Evolutionary conservation across 2,888 invertebrate genomes (phyloP).

Genomic region (Tachina lurida): DNA sequence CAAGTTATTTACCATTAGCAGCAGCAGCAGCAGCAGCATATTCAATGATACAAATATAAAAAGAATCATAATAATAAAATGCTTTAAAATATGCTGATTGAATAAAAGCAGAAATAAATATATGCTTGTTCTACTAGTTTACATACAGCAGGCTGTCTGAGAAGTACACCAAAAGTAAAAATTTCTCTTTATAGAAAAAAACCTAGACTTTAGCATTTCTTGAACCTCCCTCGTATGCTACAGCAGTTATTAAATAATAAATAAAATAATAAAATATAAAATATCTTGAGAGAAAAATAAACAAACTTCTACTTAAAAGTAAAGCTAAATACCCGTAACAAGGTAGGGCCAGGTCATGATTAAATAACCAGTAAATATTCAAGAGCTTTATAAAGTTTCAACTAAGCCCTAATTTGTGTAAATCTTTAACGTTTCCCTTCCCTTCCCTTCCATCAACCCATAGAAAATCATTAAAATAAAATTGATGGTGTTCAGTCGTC

Average conservation of each 20-base stretch:
- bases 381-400: neutral
- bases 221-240: neutral
- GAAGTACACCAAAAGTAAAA: neutral
- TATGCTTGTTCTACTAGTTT: neutral
- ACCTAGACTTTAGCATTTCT: neutral
- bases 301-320: neutral
- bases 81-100: constrained; percentile 76
- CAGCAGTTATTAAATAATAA: neutral
- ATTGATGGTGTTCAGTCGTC: constrained; percentile 33
- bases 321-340: constrained; percentile 52
- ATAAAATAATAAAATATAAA: too few species aligned
- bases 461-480: constrained; percentile 30
- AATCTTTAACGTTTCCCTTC: neutral
- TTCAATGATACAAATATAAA: constrained; percentile 54
- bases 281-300: neutral
- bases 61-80: constrained; percentile 76
- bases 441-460: neutral
- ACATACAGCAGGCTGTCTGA: constrained; percentile 5
- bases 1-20: constrained; percentile 23
- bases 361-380: constrained; percentile 36
- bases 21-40: constrained; percentile 31
- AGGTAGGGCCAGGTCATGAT: constrained; percentile 48
- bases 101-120: constrained; percentile 46
- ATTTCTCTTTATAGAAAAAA: neutral
- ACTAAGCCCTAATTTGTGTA: constrained; percentile 15